Evolutionary conservation across 2,797 vertebrate genomes (phyloP).

Genomic region (Pangasius larnaudii): DNA sequence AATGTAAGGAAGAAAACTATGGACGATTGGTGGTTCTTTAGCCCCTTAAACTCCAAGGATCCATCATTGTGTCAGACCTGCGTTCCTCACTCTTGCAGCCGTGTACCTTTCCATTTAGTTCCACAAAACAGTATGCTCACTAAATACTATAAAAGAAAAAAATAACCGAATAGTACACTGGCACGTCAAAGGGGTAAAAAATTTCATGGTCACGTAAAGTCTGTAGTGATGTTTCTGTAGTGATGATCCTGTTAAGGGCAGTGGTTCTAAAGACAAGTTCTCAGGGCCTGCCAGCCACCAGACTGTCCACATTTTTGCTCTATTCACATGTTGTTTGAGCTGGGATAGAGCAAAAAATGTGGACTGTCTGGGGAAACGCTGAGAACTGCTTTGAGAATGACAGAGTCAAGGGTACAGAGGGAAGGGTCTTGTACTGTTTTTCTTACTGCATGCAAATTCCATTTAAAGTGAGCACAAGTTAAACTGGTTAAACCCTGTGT

Average conservation of each 20-base stretch:
- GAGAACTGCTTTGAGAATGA: neutral
- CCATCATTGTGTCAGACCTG: neutral
- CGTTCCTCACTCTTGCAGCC: neutral
- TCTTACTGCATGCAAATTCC: neutral
- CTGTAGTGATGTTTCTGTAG: neutral
- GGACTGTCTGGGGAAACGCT: neutral
- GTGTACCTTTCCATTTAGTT: neutral
- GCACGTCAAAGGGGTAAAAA: too few relatives aligned
- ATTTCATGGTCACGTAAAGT: too few relatives aligned
- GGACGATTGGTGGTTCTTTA: neutral
- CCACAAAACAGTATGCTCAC: neutral
- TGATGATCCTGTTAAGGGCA: neutral
- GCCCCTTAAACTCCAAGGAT: neutral
- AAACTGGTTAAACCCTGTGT: neutral
- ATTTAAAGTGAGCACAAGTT: neutral
- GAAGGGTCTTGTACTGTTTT: neutral
- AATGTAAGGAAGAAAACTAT: neutral
- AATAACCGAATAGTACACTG: neutral
- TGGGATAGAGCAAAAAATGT: neutral
- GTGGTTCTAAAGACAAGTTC: neutral
- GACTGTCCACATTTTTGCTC: neutral
- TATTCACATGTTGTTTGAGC: neutral
- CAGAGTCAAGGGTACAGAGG: neutral
- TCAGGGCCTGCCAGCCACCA: neutral
- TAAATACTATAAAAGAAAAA: neutral